A percentile compares a stretch with the other conserved stretches of the same genome.
These are phyloP conservation scores for Oegoconia quadripuncta DNA, from an alignment of 2,888 invertebrate genomes.

Conservation along the genomic window DNA sequence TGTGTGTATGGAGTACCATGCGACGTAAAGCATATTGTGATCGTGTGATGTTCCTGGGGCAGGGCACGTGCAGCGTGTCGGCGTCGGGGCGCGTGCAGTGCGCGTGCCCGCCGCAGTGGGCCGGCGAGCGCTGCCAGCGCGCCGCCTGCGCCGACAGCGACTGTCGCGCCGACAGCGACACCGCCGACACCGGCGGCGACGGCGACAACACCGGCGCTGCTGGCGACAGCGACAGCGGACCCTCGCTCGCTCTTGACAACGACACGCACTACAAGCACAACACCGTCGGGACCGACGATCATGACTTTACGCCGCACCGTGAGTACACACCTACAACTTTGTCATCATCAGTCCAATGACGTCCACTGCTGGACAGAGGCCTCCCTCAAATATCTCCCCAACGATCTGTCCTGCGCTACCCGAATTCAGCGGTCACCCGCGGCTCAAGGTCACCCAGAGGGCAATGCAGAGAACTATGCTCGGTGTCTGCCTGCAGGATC, in stretches of 20 bases:
- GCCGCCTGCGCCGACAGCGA: slow-evolving; percentile 82
- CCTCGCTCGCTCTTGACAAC: no score
- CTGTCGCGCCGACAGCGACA: slow-evolving; percentile 74
- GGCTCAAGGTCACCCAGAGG: no score
- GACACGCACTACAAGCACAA: slow-evolving; percentile 20
- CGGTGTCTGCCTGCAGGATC: no score
- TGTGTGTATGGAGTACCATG: not conserved
- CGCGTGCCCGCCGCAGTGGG: slow-evolving; percentile 81
- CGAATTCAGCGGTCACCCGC: no score
- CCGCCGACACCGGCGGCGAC: slow-evolving; percentile 76
- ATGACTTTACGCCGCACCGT: slow-evolving; percentile 11
- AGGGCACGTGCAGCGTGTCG: slow-evolving; percentile 47
- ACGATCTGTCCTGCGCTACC: no score
- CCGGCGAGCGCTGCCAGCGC: slow-evolving; percentile 84
- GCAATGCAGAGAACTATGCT: no score
- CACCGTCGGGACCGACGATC: not conserved
- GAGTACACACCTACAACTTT: slow-evolving; percentile 10
- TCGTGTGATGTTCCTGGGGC: slow-evolving; percentile 7
- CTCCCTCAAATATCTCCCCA: no score
- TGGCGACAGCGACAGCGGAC: no score
- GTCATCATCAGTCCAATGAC: not conserved
- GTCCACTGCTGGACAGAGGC: not conserved
- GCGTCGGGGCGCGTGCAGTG: slow-evolving; percentile 60
- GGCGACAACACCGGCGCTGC: slow-evolving; percentile 65
- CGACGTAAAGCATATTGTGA: no score